phyloP scores from a whole-genome alignment of 2,113 vertebrate genomes.

The Pseudorhombus dupliciocellatus region DNA sequence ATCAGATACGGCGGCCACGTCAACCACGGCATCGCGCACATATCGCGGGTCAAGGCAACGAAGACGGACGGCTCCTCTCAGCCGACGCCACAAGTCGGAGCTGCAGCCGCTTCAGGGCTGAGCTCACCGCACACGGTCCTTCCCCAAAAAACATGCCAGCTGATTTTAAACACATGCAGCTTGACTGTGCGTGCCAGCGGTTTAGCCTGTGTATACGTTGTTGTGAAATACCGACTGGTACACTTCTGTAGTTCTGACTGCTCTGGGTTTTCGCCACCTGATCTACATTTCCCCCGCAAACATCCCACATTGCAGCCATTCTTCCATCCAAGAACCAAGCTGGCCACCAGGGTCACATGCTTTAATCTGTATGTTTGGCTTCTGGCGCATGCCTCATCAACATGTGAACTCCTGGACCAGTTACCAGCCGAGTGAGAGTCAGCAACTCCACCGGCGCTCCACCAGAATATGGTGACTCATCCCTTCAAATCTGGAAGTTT shows the following conservation, averaged over 20 bases:
- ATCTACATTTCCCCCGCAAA: conserved; percentile 7
- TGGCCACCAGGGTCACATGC: not conserved
- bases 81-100: not conserved
- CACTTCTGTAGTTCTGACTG: conserved; percentile 1
- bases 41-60: not conserved
- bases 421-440: conserved; percentile 18
- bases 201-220: conserved; percentile 4
- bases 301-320: too few species aligned
- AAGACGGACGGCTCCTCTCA: not conserved
- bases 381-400: not conserved
- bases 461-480: not conserved
- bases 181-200: conserved; percentile 9
- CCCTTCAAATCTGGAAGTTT: not conserved
- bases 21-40: not conserved
- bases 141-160: not conserved
- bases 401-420: conserved; percentile 2
- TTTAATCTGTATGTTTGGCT: not conserved
- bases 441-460: not conserved
- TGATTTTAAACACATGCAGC: conserved; percentile 16
- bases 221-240: conserved; percentile 9
- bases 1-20: conserved; percentile 34
- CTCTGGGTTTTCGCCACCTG: conserved; percentile 10
- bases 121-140: not conserved
- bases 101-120: not conserved
- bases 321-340: not conserved